Conservation (phyloP, 2,888 invertebrate species). For the Hypena proboscidalis region DNA sequence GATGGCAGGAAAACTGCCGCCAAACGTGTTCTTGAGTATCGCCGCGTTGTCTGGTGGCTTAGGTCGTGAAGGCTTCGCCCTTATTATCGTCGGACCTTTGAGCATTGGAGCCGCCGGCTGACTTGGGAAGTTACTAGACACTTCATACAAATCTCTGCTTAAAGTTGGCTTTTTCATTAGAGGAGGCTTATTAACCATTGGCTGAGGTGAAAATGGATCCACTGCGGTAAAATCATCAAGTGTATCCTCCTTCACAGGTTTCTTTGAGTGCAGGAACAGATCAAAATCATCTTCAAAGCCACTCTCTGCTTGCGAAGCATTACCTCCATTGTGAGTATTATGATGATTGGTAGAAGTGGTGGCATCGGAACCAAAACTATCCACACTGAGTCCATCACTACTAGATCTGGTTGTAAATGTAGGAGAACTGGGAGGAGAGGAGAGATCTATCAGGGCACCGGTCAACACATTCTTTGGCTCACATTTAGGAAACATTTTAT, state of each 20-base stretch:
- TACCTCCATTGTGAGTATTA: conserved; percentile 84
- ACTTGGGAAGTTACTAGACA: conserved; percentile 72
- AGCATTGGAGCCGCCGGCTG: conserved; percentile 69
- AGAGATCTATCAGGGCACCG: conserved; percentile 88
- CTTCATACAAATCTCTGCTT: conserved; percentile 88
- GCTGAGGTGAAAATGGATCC: conserved; percentile 85
- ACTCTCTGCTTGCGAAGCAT: conserved; percentile 90
- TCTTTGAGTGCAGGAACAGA: conserved; percentile 83
- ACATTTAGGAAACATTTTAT: conserved; percentile 77
- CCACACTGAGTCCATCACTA: conserved; percentile 90
- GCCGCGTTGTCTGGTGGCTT: conserved; percentile 82
- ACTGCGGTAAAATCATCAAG: conserved; percentile 82
- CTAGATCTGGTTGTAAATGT: conserved; percentile 90
- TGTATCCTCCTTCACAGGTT: conserved; percentile 62
- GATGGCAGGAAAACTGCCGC: conserved; percentile 57
- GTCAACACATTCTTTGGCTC: conserved; percentile 76
- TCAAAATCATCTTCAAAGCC: conserved; percentile 95
- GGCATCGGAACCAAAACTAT: conserved; percentile 91
- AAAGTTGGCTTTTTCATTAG: conserved; percentile 82
- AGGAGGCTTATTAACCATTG: conserved; percentile 60
- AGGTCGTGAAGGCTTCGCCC: conserved; percentile 86
- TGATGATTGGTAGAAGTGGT: conserved; percentile 85
- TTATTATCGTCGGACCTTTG: conserved; percentile 91
- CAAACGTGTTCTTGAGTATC: conserved; percentile 71
- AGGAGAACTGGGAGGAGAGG: conserved; percentile 90